Conservation (phyloP, 2,888 invertebrate species). For the Ecliptopera silaceata region DNA sequence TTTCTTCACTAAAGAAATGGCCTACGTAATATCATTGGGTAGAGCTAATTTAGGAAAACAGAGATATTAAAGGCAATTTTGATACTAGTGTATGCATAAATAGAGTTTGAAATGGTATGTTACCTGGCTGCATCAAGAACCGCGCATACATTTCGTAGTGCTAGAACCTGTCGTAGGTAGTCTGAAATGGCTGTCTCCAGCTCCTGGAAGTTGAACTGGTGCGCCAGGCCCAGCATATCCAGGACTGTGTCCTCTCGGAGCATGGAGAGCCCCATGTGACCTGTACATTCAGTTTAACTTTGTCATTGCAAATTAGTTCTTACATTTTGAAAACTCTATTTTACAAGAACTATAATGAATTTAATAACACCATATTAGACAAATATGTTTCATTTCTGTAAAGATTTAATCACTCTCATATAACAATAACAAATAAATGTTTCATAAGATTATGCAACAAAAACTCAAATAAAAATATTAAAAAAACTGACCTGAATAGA, state of each 20-base stretch:
- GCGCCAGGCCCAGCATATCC: constrained; percentile 92
- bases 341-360: too few relatives aligned
- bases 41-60: too few relatives aligned
- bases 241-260: constrained; percentile 87
- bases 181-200: constrained; percentile 96
- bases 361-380: too few relatives aligned
- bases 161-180: constrained; percentile 94
- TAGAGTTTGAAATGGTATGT: too few relatives aligned
- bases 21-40: too few relatives aligned
- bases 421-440: too few relatives aligned
- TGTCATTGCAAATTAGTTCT: not conserved
- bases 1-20: too few relatives aligned
- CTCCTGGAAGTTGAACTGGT: constrained; percentile 97
- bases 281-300: constrained; percentile 47
- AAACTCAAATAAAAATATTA: not conserved
- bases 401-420: too few relatives aligned
- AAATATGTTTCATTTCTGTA: too few relatives aligned
- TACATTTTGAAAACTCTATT: not conserved
- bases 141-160: constrained; percentile 95
- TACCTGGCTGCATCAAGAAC: constrained; percentile 95
- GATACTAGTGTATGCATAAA: too few relatives aligned
- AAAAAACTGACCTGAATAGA: constrained; percentile 90
- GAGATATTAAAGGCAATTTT: too few relatives aligned
- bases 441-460: too few relatives aligned
- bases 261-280: constrained; percentile 86